Conservation (phyloP, 2,888 invertebrate genomes). For the Malthinus flaveolus region DNA sequence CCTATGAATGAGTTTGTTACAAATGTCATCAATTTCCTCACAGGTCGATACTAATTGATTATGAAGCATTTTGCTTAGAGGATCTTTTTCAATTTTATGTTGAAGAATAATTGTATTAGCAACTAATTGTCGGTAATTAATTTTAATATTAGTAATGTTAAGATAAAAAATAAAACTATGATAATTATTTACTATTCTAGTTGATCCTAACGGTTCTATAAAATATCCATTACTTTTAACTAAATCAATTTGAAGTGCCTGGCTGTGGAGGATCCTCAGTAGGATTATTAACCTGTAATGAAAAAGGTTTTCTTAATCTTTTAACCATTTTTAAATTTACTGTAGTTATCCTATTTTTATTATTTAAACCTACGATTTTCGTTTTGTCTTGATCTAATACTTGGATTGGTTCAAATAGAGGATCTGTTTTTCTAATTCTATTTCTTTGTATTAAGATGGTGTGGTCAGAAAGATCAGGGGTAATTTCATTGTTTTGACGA, state of each 20-base stretch:
- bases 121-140: not conserved
- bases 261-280: not conserved
- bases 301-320: conserved; percentile 11
- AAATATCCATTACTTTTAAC: conserved; percentile 27
- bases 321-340: conserved; percentile 4
- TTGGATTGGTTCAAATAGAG: conserved; percentile 5
- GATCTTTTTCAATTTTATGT: not conserved
- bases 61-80: too few relatives aligned
- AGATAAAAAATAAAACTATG: conserved; percentile 34
- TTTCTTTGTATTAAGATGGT: not conserved
- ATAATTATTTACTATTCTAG: conserved; percentile 22
- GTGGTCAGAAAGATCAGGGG: not conserved
- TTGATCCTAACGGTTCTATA: conserved; percentile 24
- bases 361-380: conserved; percentile 22
- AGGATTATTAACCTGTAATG: conserved; percentile 21
- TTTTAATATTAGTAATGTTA: conserved; percentile 28
- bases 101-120: not conserved
- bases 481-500: conserved; percentile 12
- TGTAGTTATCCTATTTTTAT: conserved; percentile 16
- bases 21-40: not conserved
- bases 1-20: not conserved
- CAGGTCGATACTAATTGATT: not conserved
- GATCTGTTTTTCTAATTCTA: conserved; percentile 10
- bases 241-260: conserved; percentile 23
- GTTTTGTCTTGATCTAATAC: conserved; percentile 12